phyloP scores from a whole-genome alignment of 1,140 invertebrate species.

The Andricus grossulariae region DNA sequence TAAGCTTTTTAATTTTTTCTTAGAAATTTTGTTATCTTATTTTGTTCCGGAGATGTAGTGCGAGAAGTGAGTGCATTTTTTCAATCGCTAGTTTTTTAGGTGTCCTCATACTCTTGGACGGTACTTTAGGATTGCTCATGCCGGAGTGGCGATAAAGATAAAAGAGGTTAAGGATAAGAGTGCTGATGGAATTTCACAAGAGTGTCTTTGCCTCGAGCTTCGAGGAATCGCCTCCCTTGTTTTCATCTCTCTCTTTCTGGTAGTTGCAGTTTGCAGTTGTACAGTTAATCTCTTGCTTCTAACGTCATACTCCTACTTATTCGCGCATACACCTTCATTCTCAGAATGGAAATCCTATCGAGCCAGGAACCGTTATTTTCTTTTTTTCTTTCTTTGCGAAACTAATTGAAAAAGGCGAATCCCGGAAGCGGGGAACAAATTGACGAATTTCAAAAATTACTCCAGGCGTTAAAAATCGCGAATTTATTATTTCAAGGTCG shows the following conservation, averaged over 20 bases:
- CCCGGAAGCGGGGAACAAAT: slow-evolving; percentile 5
- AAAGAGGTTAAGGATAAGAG: slow-evolving; percentile 26
- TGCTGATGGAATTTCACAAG: slow-evolving; percentile 16
- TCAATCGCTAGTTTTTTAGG: no score
- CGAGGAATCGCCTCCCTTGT: not conserved
- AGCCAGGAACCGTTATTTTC: slow-evolving; percentile 7
- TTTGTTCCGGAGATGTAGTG: no score
- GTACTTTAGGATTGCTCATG: no score
- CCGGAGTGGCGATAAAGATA: not conserved
- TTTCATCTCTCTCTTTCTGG: not conserved
- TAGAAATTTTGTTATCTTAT: no score
- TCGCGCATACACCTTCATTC: slow-evolving; percentile 4
- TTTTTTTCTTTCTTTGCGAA: not conserved
- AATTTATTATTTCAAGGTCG: not conserved
- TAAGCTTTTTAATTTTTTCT: no score
- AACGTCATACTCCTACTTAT: not conserved
- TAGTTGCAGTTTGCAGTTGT: not conserved
- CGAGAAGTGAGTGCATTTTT: no score
- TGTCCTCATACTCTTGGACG: no score
- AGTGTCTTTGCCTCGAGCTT: slow-evolving; percentile 18
- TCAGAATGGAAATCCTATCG: slow-evolving; percentile 17
- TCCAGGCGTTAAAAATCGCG: not conserved
- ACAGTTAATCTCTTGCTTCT: slow-evolving; percentile 22
- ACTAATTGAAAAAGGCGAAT: slow-evolving; percentile 16
- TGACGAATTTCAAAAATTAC: slow-evolving; percentile 2